phyloP scores from a whole-genome alignment of 35 echinoderm and acorn worm species.

The Strongylocentrotus purpuratus region DNA sequence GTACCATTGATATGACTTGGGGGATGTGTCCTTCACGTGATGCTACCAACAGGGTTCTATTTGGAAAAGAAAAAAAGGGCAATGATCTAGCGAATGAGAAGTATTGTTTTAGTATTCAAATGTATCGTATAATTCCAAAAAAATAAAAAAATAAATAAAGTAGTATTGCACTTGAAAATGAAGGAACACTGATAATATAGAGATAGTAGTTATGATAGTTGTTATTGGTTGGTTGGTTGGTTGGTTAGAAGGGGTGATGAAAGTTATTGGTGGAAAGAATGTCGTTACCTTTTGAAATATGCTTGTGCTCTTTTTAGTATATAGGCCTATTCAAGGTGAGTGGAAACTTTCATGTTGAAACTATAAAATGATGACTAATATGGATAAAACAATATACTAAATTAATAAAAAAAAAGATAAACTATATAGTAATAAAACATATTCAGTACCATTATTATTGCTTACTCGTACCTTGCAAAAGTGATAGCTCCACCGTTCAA shows the following conservation, averaged over 20 bases:
- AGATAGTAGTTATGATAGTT: no score
- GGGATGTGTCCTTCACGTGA: slow-evolving; percentile 79
- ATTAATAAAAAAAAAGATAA: no score
- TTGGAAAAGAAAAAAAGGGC: not conserved
- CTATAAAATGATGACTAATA: not conserved
- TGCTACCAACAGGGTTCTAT: slow-evolving; percentile 70
- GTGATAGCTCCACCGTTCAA: slow-evolving; percentile 76
- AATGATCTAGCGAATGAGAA: not conserved
- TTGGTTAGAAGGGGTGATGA: no score
- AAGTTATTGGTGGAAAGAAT: no score
- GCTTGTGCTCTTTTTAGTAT: no score
- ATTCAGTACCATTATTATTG: no score
- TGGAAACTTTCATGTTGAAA: no score
- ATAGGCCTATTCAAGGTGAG: no score
- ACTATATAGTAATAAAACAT: not conserved
- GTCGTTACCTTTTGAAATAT: no score
- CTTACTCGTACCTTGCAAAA: slow-evolving; percentile 63
- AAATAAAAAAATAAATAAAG: no score
- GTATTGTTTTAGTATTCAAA: not conserved
- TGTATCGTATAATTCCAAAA: not conserved
- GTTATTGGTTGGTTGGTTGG: no score
- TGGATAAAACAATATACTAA: not conserved
- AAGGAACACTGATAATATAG: not conserved
- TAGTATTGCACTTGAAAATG: no score
- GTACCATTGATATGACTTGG: slow-evolving; percentile 76